Evolutionary conservation across 92 coral and sea anemone genomes (phyloP), one percentile per base, ranked within the genome.

Genomic region (Epizoanthus rinbou): DNA sequence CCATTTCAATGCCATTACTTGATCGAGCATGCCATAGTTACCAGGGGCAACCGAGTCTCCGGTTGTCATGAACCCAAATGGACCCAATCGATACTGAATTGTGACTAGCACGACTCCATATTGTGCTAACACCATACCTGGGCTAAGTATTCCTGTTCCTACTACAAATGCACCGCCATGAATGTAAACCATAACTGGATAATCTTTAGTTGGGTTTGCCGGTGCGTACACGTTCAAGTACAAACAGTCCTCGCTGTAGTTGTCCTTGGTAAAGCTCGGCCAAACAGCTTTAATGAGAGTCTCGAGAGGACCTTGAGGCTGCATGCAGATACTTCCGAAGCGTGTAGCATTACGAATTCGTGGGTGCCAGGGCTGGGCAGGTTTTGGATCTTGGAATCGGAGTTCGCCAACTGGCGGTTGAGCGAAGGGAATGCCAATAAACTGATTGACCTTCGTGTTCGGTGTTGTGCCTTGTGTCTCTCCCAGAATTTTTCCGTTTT

Each of bases 21-120:
- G 98, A 75, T 95, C 98, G 33, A 91, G 76, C 90, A 95, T 83
- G 63, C 97, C 97, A 79, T 85, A 84, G 60, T 92, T 92, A 15
- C 97, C 97, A 2, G 83, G 90, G 16, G 93, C 91, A 5, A 58
- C 90, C 1, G 81, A 67, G 57, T 92, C 97, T 19, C 93, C 93
- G 16, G 97, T 85, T 7, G 97, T 87, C 56, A 92, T 57, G 75
- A 92, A 92, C 13, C 97, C 97, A 57, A 92, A 85, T 52, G 90
- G 86, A 1, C 95, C 95, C 37, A 92, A 84, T 57, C 95, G 91
- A 62, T 92, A 92, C 73, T 92, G 97, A 73, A 92, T 79, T 24
- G 90, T 90, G 31, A 92, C 97, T 45, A 92, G 57, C 59, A 92
- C 86, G 81, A 92, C 84, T 24, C 91, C 97, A 70, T 74, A 74